Evolutionary conservation across 1,140 invertebrate genomes (phyloP).

Genomic region (Apolygus lucorum): DNA sequence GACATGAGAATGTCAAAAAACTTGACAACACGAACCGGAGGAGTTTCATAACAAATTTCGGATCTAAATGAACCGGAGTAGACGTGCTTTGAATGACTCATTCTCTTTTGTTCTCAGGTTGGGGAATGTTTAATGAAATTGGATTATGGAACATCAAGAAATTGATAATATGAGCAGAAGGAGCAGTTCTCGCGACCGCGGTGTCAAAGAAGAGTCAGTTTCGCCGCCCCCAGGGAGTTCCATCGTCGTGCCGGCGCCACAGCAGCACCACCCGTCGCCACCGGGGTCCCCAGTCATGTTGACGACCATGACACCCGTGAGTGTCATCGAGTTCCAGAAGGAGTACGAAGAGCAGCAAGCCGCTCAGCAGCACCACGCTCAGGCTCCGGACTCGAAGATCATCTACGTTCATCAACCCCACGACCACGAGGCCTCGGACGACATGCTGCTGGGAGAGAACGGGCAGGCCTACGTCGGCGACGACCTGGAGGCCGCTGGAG

Average conservation of each 20-base stretch:
- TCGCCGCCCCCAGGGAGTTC: slow-evolving; percentile 2
- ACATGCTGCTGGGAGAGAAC: not conserved
- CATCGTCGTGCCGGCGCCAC: slow-evolving; percentile 18
- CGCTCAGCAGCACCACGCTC: slow-evolving; percentile 5
- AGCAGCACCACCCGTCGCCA: slow-evolving; percentile 27
- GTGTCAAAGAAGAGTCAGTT: slow-evolving; percentile 18
- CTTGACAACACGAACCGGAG: too few species aligned
- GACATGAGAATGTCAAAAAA: too few species aligned
- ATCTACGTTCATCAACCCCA: slow-evolving; percentile 28
- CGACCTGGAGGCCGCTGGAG: slow-evolving; percentile 26
- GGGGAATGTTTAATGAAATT: not conserved
- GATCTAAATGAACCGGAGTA: too few species aligned
- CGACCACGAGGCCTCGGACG: slow-evolving; percentile 3
- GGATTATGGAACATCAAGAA: slow-evolving; percentile 4
- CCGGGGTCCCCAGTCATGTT: slow-evolving; percentile 33
- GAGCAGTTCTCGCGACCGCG: slow-evolving; percentile 20
- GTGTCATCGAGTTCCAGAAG: slow-evolving; percentile 27
- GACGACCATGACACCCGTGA: slow-evolving; percentile 34
- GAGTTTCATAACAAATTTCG: too few species aligned
- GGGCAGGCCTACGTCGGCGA: slow-evolving; percentile 22
- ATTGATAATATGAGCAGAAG: slow-evolving; percentile 12
- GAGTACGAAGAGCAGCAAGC: slow-evolving; percentile 31
- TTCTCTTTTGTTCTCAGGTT: not conserved
- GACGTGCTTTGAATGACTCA: too few species aligned
- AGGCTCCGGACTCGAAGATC: slow-evolving; percentile 28